phyloP scores from a whole-genome alignment of 2,113 vertebrate species.

The Eolophus roseicapilla region DNA sequence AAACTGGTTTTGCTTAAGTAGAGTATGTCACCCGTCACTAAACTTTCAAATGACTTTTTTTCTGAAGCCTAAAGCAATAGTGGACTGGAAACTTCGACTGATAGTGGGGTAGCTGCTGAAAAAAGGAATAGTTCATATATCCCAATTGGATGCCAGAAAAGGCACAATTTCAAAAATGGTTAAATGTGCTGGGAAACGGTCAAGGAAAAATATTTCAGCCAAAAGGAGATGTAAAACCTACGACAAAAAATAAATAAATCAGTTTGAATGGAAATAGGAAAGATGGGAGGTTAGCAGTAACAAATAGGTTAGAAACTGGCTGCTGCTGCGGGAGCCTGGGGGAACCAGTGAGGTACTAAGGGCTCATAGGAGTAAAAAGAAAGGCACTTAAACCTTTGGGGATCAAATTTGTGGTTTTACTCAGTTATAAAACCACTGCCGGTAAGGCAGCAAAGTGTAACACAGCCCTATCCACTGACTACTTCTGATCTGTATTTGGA shows the following conservation, averaged over 20 bases:
- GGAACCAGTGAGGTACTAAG: not conserved
- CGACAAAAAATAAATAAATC: not conserved
- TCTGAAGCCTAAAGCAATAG: not conserved
- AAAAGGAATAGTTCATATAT: not conserved
- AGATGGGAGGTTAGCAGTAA: not conserved
- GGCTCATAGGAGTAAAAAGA: not conserved
- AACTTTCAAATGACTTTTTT: not conserved
- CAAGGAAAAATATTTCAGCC: not conserved
- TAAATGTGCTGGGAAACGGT: not conserved
- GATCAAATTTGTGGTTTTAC: not conserved
- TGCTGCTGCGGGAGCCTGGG: not conserved
- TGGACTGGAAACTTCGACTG: not conserved
- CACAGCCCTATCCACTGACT: accelerated
- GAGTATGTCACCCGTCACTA: not conserved
- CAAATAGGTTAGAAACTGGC: not conserved
- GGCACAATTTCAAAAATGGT: not conserved
- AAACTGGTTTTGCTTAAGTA: not conserved
- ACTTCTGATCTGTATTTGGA: not conserved
- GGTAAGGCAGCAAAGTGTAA: not conserved
- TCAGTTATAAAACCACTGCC: not conserved
- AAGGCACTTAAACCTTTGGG: not conserved
- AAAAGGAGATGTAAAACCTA: not conserved
- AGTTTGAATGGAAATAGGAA: not conserved
- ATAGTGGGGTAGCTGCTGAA: not conserved
- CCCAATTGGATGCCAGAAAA: not conserved